Base-by-base conservation (phyloP, 2,113 vertebrate species). In the Phodopus roborovskii region DNA sequence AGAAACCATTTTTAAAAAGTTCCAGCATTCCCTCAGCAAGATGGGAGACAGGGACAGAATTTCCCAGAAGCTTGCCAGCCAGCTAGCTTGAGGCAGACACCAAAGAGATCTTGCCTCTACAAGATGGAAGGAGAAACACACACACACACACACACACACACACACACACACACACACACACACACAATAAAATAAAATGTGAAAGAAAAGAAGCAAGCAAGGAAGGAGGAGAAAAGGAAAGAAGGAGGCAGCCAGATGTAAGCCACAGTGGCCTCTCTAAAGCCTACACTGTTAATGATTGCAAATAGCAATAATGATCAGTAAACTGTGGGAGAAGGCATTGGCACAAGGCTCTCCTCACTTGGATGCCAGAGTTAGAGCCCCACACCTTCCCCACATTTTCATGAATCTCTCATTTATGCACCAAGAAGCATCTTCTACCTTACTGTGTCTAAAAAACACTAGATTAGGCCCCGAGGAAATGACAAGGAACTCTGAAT, bases 391-490 rank as follows among this genome's bases (percentile, higher is more conserved):
- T 70, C 28, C 50, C 68, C 62, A 79, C 30, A 77, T 45, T 73
- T 75, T 58, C 58, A 60, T 7, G 39, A 60, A 17, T 71, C 12
- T 16, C 33, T 64, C 24, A 70, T 62, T 16, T 73, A 75, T 84
- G 81, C 71, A 75, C 53, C 53, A 39, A 77, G 70, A 78, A 95
- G 19, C 2, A 73, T 75, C 77, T 60, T 26, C 42, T 42, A 60
- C 24, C 8, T 45, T 85, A 20, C 33, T 78, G 6, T 68, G 5
- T 88, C 81, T 73, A 92, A 96, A 96, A 96, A 93, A 92, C 3
- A 22, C 48, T 90, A 50, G 42, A 87, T 10, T 33, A 92, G 50
- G 7, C 8, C 15, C 45, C 39, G 1, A 60, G 28, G 45, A 82
- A 75, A 15, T 74, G 83, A 58, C 75, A 91, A 64, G 77, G 19